Evolutionary conservation across 37 sponge, comb jelly and placozoan genomes (phyloP).

Genomic region (Corticium candelabrum): DNA sequence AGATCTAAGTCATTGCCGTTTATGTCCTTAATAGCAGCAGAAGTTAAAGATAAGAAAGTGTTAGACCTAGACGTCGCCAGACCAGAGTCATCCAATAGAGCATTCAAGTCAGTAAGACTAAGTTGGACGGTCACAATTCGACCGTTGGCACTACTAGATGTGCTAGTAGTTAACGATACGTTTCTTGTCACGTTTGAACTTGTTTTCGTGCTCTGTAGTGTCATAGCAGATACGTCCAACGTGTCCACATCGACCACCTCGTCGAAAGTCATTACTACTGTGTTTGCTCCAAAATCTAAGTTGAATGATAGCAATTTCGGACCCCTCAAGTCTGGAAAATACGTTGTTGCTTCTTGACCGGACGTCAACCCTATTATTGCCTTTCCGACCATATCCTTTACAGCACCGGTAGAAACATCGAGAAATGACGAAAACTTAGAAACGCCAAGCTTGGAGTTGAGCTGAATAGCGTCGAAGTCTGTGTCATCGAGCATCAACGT

Average conservation of each 20-base stretch:
- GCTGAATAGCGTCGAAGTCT: constrained; percentile 34
- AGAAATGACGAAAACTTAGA: constrained; percentile 8
- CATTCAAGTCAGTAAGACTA: constrained; percentile 33
- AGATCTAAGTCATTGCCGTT: constrained; percentile 40
- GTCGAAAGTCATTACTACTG: constrained; percentile 38
- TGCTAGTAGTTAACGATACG: constrained; percentile 22
- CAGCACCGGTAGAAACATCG: constrained; percentile 5
- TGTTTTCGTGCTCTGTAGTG: not conserved
- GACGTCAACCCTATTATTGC: not conserved
- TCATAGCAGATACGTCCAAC: constrained; percentile 20
- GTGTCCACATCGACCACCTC: constrained; percentile 59
- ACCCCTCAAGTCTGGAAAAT: constrained; percentile 3
- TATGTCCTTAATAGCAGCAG: constrained; percentile 48
- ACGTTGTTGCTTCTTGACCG: constrained; percentile 19
- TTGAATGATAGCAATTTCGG: not conserved
- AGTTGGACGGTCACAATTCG: constrained; percentile 37
- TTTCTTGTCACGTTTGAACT: not conserved
- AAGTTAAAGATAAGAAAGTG: constrained; percentile 45
- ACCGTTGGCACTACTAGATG: constrained; percentile 40
- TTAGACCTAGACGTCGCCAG: constrained; percentile 27
- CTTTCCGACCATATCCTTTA: constrained; percentile 13
- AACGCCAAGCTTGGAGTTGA: constrained; percentile 17
- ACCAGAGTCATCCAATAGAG: constrained; percentile 22
- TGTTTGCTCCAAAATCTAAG: constrained; percentile 59
- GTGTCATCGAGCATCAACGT: not conserved